A percentile compares a stretch with the other conserved stretches of the same genome.
These are phyloP conservation scores for Andrena camellia DNA, from an alignment of 2,888 invertebrate species.

Conservation along the genomic window DNA sequence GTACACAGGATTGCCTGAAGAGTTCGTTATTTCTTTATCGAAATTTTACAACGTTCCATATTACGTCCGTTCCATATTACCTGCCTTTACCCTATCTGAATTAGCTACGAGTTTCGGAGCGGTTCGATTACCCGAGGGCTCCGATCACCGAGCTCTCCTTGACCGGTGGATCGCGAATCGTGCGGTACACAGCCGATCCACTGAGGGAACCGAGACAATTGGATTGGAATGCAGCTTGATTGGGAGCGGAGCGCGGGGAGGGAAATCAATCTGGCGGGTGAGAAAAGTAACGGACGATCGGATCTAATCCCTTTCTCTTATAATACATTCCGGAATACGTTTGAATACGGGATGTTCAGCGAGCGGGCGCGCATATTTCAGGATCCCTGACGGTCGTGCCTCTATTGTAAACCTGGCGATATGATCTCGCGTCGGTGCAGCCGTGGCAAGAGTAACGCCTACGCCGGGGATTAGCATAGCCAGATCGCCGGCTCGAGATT, in stretches of 20 bases:
- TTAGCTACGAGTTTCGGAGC: neutral
- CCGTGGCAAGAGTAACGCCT: slow-evolving; percentile 67
- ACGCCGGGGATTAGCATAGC: slow-evolving; percentile 70
- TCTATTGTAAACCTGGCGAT: slow-evolving; percentile 69
- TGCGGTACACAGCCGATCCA: neutral
- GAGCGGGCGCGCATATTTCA: slow-evolving; percentile 49
- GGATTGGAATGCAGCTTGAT: neutral
- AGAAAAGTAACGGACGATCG: slow-evolving; percentile 32
- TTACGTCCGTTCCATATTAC: too few relatives aligned
- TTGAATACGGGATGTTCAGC: slow-evolving; percentile 64
- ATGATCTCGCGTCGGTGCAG: slow-evolving; percentile 65
- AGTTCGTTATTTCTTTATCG: too few relatives aligned
- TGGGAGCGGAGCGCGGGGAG: neutral
- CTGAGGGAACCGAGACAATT: too few relatives aligned
- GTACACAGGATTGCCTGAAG: too few relatives aligned
- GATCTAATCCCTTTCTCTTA: slow-evolving; percentile 62
- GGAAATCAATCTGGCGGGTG: neutral
- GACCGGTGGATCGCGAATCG: neutral
- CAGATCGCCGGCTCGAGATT: slow-evolving; percentile 63
- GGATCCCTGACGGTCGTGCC: slow-evolving; percentile 60
- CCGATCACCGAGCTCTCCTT: too few relatives aligned
- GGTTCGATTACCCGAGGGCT: neutral
- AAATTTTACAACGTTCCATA: too few relatives aligned
- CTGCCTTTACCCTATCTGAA: too few relatives aligned
- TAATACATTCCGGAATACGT: slow-evolving; percentile 68